A percentile compares a stretch with the other conserved stretches of the same genome.
These are phyloP conservation scores for Homalodisca vitripennis DNA, from an alignment of 1,140 invertebrate genomes.

Conservation along the genomic window DNA sequence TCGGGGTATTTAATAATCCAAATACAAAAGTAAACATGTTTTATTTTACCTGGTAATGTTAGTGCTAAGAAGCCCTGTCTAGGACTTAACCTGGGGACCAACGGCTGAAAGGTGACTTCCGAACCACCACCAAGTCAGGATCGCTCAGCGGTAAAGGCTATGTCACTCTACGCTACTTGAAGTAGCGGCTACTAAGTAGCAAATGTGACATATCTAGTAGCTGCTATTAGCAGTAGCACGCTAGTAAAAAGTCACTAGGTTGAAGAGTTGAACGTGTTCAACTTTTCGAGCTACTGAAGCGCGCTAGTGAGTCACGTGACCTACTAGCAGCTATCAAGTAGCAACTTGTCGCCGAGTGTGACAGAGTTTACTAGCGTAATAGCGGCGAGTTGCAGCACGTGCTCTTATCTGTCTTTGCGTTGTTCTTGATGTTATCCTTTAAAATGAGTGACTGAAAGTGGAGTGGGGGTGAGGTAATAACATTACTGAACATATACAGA, in stretches of 20 bases:
- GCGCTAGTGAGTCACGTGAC: slow-evolving; percentile 21
- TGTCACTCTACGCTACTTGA: too few relatives aligned
- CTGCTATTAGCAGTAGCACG: too few relatives aligned
- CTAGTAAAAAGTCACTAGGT: slow-evolving; percentile 7
- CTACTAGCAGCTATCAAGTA: slow-evolving; percentile 15
- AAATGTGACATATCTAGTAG: too few relatives aligned
- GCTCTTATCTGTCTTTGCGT: neutral
- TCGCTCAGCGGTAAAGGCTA: too few relatives aligned
- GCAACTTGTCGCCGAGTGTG: too few relatives aligned
- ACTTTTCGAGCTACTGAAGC: slow-evolving; percentile 2
- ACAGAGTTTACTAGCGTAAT: slow-evolving; percentile 1
- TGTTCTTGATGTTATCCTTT: neutral
- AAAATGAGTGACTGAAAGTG: slow-evolving; percentile 8
- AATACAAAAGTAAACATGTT: too few relatives aligned
- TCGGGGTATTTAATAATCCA: too few relatives aligned
- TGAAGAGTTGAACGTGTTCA: slow-evolving; percentile 17
- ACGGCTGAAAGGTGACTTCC: too few relatives aligned
- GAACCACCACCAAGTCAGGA: too few relatives aligned
- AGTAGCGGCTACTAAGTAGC: neutral
- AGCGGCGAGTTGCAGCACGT: slow-evolving; percentile 5
- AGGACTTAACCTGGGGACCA: too few relatives aligned
- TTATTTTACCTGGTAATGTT: too few relatives aligned
- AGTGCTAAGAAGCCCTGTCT: too few relatives aligned
- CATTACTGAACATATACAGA: slow-evolving; percentile 1
- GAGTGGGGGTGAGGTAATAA: slow-evolving; percentile 7